Base-by-base conservation (phyloP, 2,888 invertebrate genomes). In the Alloplasta piceator region DNA sequence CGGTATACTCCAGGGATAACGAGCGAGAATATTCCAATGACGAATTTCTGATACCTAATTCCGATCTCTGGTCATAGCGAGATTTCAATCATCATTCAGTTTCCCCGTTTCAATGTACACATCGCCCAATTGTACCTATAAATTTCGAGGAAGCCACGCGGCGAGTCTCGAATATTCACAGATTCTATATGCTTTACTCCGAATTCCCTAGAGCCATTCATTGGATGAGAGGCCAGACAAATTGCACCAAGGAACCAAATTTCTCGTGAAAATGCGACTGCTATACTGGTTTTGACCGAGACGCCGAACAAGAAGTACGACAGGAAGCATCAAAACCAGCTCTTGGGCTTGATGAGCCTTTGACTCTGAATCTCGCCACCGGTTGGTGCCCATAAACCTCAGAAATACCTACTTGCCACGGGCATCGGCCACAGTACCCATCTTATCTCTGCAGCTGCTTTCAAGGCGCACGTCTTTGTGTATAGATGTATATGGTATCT, bases 21-120 rank as follows among this genome's bases (percentile, higher is more conserved):
- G 50, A 70, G 64, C 55, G 43, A 56, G 46, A 41, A 55, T 46
- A 77, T 50, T 12, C 56, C 71, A 36, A 64, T 64, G 64, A 63
- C 64, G 58, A 66, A 71, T 71, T 64, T 77, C 41, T 41, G 58
- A 58, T 77, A 50, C 48, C 58, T 41, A 64, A 66, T 77, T 68
- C 70, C 63, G 9, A 56, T 12, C 58, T n/a, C 26, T 58, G 26
- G 36, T 52, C 43, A 6, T 43, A 38, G 41, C 38, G n/a, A 39
- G 26, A 48, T 67, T 64, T 78, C 60, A 10, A 77, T 70, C 58
- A 60, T 78, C 48, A 71, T 9, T 41, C 58, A 6, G 58, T 70
- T 58, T 26, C 50, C 43, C 56, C 14, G 39, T 36, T 39, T 41
- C 43, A 52, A 50, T n/a, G 14, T 39, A 16, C 38, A 46, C n/a